Evolutionary conservation across 2,888 invertebrate species (phyloP), one percentile per base, ranked within the genome.

Genomic region (Linnaemya vulpina): DNA sequence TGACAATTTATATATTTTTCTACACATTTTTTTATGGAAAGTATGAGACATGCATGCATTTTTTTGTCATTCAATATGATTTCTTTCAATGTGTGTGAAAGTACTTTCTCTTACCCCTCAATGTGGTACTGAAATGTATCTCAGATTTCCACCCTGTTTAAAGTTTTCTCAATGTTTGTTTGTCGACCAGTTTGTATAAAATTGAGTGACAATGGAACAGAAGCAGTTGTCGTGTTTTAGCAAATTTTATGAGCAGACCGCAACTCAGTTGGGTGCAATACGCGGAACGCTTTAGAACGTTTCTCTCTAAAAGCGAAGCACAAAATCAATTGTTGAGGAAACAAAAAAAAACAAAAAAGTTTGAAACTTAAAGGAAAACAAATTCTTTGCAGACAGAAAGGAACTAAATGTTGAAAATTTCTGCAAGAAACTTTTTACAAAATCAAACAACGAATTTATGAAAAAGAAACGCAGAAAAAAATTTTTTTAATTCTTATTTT

Each of bases 191-290:
- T 65, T 62, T 74, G 62, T 49, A 30, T 35, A 67, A 49, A 77
- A 79, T 62, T 83, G 83, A 76, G 74, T 82, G 79, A 83, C 80
- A 74, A 71, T 49, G 49, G 43, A 43, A 62, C 77, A 63, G 55
- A 79, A 40, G 38, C 58, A 53, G 53, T 65, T 68, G 73, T 73
- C 35, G 62, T 79, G 46, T 74, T 83, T 17, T 77, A 77, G 76
- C 68, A 73, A 74, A 68, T 80, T 86, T 73, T 70, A 51, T 80
- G 79, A 85, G 84, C 78, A 78, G 73, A 63, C 62, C 49, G 77
- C 30, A 81, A 83, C 87, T 87, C 87, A 86, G 86, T 86, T 86
- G 86, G 86, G 87, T 87, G 78, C 86, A 87, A 86, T 86, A 87
- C 87, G 86, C 86, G 83, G 83, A 86, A 86, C 87, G 82, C 78